Evolutionary conservation across 1,140 invertebrate species (phyloP), one percentile per base, ranked within the genome.

Genomic region (Cotesia typhae): DNA sequence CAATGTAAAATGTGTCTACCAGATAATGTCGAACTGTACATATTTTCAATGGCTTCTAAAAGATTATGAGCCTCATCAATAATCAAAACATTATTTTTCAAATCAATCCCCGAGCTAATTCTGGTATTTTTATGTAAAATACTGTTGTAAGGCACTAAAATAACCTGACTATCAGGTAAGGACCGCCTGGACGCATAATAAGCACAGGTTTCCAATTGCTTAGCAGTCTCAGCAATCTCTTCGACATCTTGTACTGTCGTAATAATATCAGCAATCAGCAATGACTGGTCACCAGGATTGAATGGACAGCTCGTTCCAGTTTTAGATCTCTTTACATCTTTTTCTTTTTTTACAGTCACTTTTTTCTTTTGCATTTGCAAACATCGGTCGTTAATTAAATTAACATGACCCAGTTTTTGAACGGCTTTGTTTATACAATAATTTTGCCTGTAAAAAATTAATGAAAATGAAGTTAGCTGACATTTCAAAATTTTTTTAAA

Each of bases 61-160:
- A 99, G 88, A 88, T 99, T 99, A 79, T 99, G 98, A 5, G 98
- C 98, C 87, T 99, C 98, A 84, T 99, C 98, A 61, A 99, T 92
- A 74, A 99, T 94, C 0, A 99, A 86, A 57, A 99, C 88, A 83
- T 94, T 95, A 72, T 93, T 91, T 80, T 93, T 91, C 4, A 99
- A 81, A 75, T 93, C 90, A 5, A 99, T 92, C n/a, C 94, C 87
- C 71, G 80, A 85, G 78, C 82, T 84, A 52, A 70, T 67, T 77
- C 98, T 88, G 0, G 97, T 98, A 7, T 88, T 89, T 81, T 92
- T 92, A 83, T 98, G 97, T 5, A 99, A 88, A 66, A 99, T 88
- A 36, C 94, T 92, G 77, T 96, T 95, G 80, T 97, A 97, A 4
- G 95, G 95, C 14, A 96, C 87, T 57, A 96, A 87, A 72, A 97